Evolutionary conservation across 2,888 invertebrate species (phyloP), one percentile per base, ranked within the genome.

Genomic region (Pseudeuparius sepicola): DNA sequence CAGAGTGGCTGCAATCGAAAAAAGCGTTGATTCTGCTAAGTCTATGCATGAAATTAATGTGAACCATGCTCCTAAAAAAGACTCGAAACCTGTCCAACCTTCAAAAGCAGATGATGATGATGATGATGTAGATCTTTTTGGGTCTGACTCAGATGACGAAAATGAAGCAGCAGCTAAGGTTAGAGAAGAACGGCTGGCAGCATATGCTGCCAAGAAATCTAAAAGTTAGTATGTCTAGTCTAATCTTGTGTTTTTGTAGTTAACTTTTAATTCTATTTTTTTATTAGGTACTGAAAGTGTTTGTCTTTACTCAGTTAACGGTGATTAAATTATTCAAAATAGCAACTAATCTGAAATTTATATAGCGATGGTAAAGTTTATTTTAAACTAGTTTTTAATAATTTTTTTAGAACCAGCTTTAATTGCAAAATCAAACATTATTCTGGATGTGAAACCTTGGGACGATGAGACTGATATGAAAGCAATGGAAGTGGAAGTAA

Each of bases 401-500:
- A 20, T 57, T 56, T 39, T 56, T 59, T 15, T 56, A 82, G 81
- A 96, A 65, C 85, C 89, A 14, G 75, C 65, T 4, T 63, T 92
- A 24, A 85, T 96, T 60, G 94, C 96, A 36, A 97, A 97, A 64
- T 94, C 93, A 3, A 90, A 80, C 56, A 81, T 97, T 31, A 80
- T 97, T 47, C 68, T 96, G 46, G 94, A 96, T 65, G 80, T 94
- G 1, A 97, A 97, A 59, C 92, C 93, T 11, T 78, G 78, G 78
- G 86, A 86, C 59, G 90, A 92, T 65, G 90, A 92, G 61, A 94
- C 94, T 20, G 86, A 96, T 53, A 86, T 96, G 82, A 74, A 71
- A 47, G 73, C 66, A 37, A 72, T 96, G 75, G 94, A 97, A 65
- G 61, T 66, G 15, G 65, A 68, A 48, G 90, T 94, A 1, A 72